Percentiles rank a stretch among this genome's conserved stretches.
Conservation (phyloP, 2,888 invertebrate species). For the Dolomedes plantarius region DNA sequence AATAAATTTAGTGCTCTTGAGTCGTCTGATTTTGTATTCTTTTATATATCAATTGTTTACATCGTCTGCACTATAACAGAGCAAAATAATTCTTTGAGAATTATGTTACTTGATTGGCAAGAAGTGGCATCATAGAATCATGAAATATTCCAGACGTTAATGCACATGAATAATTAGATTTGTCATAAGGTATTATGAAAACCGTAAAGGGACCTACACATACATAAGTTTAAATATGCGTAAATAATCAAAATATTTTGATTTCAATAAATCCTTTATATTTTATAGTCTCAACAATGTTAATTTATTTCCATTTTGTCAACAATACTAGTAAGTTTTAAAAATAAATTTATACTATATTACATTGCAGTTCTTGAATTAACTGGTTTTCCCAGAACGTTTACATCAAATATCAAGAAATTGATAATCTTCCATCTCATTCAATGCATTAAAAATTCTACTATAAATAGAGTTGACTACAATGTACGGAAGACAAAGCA, state of each 20-base stretch:
- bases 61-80: background rate
- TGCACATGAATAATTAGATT: no score
- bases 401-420: constrained; percentile 16
- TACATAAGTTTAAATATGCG: no score
- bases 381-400: constrained; percentile 55
- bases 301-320: constrained; percentile 6
- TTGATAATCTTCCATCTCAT: constrained; percentile 16
- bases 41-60: no score
- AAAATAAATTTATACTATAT: constrained; percentile 2
- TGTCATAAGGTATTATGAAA: no score
- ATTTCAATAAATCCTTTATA: constrained; percentile 3
- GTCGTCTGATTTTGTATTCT: background rate
- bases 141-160: background rate
- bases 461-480: constrained; percentile 68
- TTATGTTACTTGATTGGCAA: background rate
- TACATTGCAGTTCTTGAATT: background rate
- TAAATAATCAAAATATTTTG: background rate
- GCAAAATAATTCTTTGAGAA: background rate
- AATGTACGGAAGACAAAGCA: constrained; percentile 55
- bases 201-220: no score
- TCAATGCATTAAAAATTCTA: constrained; percentile 51
- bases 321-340: background rate
- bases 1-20: background rate
- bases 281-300: background rate
- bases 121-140: background rate